Conservation (phyloP, 1,140 invertebrate genomes). For the Drosophila willistoni region DNA sequence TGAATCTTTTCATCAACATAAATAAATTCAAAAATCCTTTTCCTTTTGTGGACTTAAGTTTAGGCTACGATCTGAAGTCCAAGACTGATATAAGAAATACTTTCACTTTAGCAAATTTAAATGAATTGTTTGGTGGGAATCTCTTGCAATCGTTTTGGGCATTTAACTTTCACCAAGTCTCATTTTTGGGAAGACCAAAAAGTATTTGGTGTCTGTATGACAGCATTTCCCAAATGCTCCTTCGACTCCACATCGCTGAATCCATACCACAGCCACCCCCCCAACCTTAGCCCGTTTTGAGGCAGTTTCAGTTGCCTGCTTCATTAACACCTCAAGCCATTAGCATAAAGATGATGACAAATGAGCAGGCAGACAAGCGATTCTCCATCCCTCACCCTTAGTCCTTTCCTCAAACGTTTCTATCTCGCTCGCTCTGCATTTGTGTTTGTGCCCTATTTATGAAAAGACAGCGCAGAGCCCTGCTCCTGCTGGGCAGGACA, state of each 20-base stretch:
- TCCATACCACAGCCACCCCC: conserved; percentile 1
- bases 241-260: neutral
- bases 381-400: neutral
- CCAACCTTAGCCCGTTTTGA: neutral
- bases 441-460: conserved; percentile 67
- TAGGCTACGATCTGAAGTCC: no score
- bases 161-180: neutral
- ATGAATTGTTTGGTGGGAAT: no score
- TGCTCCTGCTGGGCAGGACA: conserved; percentile 14
- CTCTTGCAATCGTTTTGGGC: neutral
- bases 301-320: conserved; percentile 17
- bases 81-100: no score
- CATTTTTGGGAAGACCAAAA: neutral
- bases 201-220: neutral
- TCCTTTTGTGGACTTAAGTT: no score
- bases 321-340: conserved; percentile 66
- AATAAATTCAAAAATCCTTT: no score
- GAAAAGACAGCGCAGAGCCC: conserved; percentile 27
- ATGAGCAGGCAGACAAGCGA: conserved; percentile 53
- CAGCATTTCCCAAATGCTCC: neutral
- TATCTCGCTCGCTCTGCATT: neutral
- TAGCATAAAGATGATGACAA: conserved; percentile 75
- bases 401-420: no score
- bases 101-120: no score
- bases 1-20: no score